Base-by-base conservation (phyloP, 2,888 invertebrate genomes). In the Xestia c-nigrum region DNA sequence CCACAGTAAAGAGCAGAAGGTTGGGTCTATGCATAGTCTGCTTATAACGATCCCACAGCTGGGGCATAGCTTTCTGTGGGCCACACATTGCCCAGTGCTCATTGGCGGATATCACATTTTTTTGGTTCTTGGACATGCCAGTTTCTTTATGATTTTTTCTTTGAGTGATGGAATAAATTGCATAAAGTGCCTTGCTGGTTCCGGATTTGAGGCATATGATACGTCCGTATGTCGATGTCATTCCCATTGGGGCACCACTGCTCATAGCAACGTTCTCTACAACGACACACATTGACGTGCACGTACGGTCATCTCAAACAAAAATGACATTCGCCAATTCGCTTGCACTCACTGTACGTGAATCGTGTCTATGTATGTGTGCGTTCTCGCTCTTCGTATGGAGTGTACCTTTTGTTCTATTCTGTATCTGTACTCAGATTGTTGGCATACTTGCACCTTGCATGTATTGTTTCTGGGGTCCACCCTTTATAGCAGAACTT, bases 391-490 rank as follows among this genome's bases (percentile, higher is more conserved):
- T 46, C 14, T 9, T 76, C 16, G n/a, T 38, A 9, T 16, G 16
- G 3, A 68, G 16, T 6, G 0, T 10, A 38, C 55, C 72, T 78
- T 78, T 65, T 78, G 47, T n/a, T 16, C 4, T 57, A 31, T 57
- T 38, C 40, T 78, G 6, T 52, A 5, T 16, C 1, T 38, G 16
- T 12, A 19, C 16, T 12, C n/a, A 12, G 50, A 52, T 70, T 61
- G 72, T 67, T 71, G 72, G 78, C 75, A 83, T 86, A 81, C 74
- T 81, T 83, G 76, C 63, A 69, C 63, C 69, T 43, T 81, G 66
- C 72, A 77, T 63, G 76, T 69, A 76, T 69, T 81, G 71, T 75
- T 76, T 68, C 68, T 81, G 57, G n/a, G n/a, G n/a, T n/a, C n/a
- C n/a, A n/a, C n/a, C n/a, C n/a, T n/a, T n/a, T n/a, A n/a, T n/a